Evolutionary conservation across 2,888 invertebrate genomes (phyloP), one percentile per base, ranked within the genome.

Genomic region (Sesamia inferens): DNA sequence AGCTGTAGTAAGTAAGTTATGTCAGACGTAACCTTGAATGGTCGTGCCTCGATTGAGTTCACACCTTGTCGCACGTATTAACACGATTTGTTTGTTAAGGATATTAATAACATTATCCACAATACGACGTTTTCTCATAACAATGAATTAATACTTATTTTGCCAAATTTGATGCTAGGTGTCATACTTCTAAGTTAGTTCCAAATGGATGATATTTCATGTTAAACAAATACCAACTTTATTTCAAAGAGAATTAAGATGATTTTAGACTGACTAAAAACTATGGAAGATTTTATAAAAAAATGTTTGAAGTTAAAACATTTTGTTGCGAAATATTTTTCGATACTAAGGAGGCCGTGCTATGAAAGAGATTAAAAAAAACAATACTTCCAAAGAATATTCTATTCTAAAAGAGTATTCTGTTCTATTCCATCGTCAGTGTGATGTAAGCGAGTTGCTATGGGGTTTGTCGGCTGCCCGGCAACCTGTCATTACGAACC

Each of bases 161-260:
- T 93, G 5, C 88, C 88, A 2, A 94, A 88, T 88, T 90, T 91
- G 7, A 95, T 82, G 0, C 88, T 85, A 0, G 95, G 93, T 68
- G n/a, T 93, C 88, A 0, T 92, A 39, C 22, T 81, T 86, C 55
- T 39, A 39, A 39, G 39, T 39, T 39, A 5, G 5, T 39, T 39
- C 39, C 39, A 39, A 39, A 39, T 5, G 3, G 39, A 39, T 39
- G 39, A 5, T 39, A 39, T 39, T 39, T 39, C 39, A 39, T 5
- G 5, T 39, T 39, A 39, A 39, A 39, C 39, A 39, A 39, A 39
- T 39, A 39, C 5, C 39, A 39, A 39, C 39, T 39, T 39, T 39
- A n/a, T 39, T 39, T 5, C 39, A 39, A 39, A 5, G 39, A 5
- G 3, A 39, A 39, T 39, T 39, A 3, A 39, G 39, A 5, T 39